These are phyloP conservation scores for Parazoanthus darwini DNA, from an alignment of 92 coral and sea anemone genomes.

Conservation along the genomic window DNA sequence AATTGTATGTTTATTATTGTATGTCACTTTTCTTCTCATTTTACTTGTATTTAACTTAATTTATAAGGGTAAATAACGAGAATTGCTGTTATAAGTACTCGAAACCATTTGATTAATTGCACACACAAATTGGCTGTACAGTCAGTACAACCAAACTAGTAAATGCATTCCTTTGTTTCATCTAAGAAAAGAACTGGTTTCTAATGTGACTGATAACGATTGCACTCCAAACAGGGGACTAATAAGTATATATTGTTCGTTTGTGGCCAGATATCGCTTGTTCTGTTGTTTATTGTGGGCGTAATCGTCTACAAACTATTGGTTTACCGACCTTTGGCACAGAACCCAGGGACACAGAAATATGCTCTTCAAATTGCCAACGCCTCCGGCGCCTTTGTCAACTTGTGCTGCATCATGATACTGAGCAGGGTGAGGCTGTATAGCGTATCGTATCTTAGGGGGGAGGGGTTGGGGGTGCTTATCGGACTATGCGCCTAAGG, in stretches of 20 bases:
- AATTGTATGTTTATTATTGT: too few relatives aligned
- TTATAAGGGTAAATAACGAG: too few relatives aligned
- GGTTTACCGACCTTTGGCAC: slow-evolving; percentile 93
- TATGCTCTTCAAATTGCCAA: slow-evolving; percentile 97
- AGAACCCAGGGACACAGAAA: slow-evolving; percentile 83
- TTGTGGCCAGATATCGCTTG: slow-evolving; percentile 83
- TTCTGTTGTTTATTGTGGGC: slow-evolving; percentile 97
- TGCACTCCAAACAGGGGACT: background rate
- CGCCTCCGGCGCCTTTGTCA: slow-evolving; percentile 95
- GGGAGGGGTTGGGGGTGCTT: background rate
- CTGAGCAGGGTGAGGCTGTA: slow-evolving; percentile 85
- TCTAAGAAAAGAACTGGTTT: too few relatives aligned
- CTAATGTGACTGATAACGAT: background rate
- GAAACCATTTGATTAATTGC: too few relatives aligned
- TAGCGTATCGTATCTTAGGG: background rate
- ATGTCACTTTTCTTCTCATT: too few relatives aligned
- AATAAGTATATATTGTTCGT: background rate
- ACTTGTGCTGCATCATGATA: slow-evolving; percentile 97
- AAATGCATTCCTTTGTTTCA: too few relatives aligned
- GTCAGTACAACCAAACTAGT: too few relatives aligned
- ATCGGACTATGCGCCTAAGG: background rate
- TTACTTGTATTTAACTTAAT: too few relatives aligned
- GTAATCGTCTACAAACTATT: slow-evolving; percentile 95
- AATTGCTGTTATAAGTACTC: too few relatives aligned
- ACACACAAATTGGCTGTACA: too few relatives aligned